These are phyloP conservation scores for Ophion ellenae DNA, from an alignment of 2,888 invertebrate species.

Conservation along the genomic window DNA sequence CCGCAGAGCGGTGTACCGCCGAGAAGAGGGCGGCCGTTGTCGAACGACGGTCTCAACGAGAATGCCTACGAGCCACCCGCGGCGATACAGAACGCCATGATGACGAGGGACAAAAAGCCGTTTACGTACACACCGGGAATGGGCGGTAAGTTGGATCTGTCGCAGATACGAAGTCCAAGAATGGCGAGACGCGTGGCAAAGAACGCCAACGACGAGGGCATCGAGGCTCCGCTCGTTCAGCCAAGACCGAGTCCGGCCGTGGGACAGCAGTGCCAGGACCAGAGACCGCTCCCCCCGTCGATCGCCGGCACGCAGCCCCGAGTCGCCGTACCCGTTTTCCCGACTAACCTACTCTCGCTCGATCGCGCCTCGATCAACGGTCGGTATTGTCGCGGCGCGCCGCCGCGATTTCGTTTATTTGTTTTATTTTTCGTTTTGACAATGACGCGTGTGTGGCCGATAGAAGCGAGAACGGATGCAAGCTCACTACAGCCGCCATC, in stretches of 20 bases:
- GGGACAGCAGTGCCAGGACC: neutral
- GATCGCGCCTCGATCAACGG: slow-evolving; percentile 75
- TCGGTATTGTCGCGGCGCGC: neutral
- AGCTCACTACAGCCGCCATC: slow-evolving; percentile 74
- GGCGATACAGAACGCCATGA: slow-evolving; percentile 96
- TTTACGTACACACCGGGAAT: slow-evolving; percentile 98
- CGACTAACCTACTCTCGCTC: slow-evolving; percentile 81
- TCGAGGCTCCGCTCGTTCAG: slow-evolving; percentile 83
- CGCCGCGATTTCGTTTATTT: neutral
- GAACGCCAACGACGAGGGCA: slow-evolving; percentile 89
- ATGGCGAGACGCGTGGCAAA: slow-evolving; percentile 91
- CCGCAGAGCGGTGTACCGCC: slow-evolving; percentile 59
- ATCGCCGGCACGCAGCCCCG: slow-evolving; percentile 84
- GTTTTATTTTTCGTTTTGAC: too few species aligned
- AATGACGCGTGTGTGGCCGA: slow-evolving; percentile 56
- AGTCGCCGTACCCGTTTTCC: slow-evolving; percentile 88
- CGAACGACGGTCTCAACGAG: slow-evolving; percentile 60
- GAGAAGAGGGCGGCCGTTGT: slow-evolving; percentile 67
- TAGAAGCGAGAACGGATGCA: slow-evolving; percentile 75
- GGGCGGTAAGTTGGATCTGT: slow-evolving; percentile 89
- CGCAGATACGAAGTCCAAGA: slow-evolving; percentile 94
- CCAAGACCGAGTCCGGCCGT: slow-evolving; percentile 84
- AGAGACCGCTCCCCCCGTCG: neutral
- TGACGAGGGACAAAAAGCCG: slow-evolving; percentile 98
- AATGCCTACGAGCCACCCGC: slow-evolving; percentile 89